Evolutionary conservation across 2,113 vertebrate species (phyloP).

Genomic region (Odocoileus virginianus): DNA sequence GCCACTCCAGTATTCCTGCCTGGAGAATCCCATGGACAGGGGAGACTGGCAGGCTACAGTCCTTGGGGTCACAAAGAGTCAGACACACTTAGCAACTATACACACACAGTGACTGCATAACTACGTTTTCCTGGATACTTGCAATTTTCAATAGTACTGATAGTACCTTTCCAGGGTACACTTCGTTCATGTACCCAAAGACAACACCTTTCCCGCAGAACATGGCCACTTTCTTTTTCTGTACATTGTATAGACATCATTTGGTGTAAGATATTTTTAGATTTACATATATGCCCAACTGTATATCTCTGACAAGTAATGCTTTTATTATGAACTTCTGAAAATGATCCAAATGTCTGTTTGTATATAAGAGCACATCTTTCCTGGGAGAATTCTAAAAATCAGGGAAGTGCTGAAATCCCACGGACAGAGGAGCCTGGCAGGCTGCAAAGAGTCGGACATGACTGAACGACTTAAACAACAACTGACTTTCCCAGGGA

Average conservation of each 20-base stretch:
- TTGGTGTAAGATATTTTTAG: not conserved
- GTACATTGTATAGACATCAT: not conserved
- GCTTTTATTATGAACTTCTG: not conserved
- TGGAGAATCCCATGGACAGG: not conserved
- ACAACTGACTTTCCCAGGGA: not conserved
- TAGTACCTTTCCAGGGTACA: not conserved
- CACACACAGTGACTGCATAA: not conserved
- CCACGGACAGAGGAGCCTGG: not conserved
- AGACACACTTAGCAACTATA: not conserved
- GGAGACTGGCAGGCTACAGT: not conserved
- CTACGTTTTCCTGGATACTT: not conserved
- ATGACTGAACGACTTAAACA: not conserved
- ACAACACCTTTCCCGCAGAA: not conserved
- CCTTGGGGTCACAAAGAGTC: not conserved
- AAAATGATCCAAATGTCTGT: not conserved
- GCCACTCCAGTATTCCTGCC: not conserved
- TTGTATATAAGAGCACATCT: not conserved
- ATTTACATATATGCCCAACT: not conserved
- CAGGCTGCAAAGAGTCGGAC: accelerated
- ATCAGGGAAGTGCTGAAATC: not conserved
- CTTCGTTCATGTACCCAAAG: not conserved
- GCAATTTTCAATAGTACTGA: not conserved
- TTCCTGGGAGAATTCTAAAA: not conserved
- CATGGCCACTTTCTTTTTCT: not conserved
- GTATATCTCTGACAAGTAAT: not conserved